Conservation (phyloP, 2,797 vertebrate species). For the Melanogrammus aeglefinus region DNA sequence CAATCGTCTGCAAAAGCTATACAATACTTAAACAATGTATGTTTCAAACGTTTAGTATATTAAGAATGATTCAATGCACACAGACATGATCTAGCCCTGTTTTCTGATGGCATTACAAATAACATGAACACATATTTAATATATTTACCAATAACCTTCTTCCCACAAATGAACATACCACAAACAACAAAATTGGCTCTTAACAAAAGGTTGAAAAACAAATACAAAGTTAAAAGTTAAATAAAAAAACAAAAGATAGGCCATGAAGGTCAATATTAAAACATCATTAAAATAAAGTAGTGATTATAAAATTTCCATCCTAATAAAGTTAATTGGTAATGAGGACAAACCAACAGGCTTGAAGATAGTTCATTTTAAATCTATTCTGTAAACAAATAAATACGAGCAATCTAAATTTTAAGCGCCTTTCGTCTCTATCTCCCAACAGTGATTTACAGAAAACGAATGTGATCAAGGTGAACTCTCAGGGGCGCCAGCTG, state of each 20-base stretch:
- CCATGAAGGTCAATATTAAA: conserved; percentile 53
- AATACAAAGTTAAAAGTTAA: conserved; percentile 26
- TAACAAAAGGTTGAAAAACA: conserved; percentile 37
- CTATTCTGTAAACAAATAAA: conserved; percentile 64
- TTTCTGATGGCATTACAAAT: conserved; percentile 36
- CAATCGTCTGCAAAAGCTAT: conserved; percentile 38
- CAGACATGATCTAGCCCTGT: conserved; percentile 29
- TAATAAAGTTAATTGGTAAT: not conserved
- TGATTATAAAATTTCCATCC: conserved; percentile 46
- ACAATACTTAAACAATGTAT: conserved; percentile 43
- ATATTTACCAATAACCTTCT: not conserved
- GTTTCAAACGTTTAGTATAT: conserved; percentile 38
- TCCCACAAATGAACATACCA: conserved; percentile 51
- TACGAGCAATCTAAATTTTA: conserved; percentile 27
- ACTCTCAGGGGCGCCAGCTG: conserved; percentile 15
- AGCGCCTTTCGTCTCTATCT: conserved; percentile 24
- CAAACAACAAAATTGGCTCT: conserved; percentile 51
- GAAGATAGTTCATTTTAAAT: conserved; percentile 45
- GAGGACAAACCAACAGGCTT: conserved; percentile 2
- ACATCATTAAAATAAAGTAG: conserved; percentile 62
- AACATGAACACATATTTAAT: conserved; percentile 4
- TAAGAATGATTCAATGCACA: conserved; percentile 37
- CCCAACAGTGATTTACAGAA: conserved; percentile 29
- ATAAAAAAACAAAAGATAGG: conserved; percentile 48
- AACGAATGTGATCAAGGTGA: conserved; percentile 10